Conservation (phyloP, 2,888 invertebrate species). For the Margaritifera margaritifera region DNA sequence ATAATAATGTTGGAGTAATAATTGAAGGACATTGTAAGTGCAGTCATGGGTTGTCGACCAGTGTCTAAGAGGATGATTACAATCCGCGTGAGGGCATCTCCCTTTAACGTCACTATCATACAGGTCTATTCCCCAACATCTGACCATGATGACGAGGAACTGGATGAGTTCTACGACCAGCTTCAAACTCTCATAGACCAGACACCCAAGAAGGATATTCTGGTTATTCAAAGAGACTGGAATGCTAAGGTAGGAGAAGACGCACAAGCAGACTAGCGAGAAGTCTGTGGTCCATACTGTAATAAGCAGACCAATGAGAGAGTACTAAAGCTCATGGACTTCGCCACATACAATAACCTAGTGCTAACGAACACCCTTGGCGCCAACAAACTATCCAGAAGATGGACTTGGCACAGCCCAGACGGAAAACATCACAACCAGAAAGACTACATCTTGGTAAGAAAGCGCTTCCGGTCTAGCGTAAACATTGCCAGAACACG, state of each 20-base stretch:
- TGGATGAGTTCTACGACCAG: constrained; percentile 13
- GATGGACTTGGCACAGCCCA: too few species aligned
- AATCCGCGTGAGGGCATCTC: constrained; percentile 22
- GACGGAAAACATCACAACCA: too few species aligned
- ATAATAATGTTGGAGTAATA: too few species aligned
- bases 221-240: constrained; percentile 19
- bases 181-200: constrained; percentile 14
- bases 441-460: too few species aligned
- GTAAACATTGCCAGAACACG: too few species aligned
- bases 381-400: not conserved
- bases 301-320: constrained; percentile 6
- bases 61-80: constrained; percentile 14
- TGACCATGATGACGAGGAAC: constrained; percentile 9
- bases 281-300: constrained; percentile 9
- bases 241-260: constrained; percentile 20
- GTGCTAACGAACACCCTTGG: constrained; percentile 8
- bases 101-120: constrained; percentile 27
- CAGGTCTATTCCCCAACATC: constrained; percentile 26
- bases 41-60: not conserved
- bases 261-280: constrained; percentile 13
- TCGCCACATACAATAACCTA: constrained; percentile 11
- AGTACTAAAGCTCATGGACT: constrained; percentile 13
- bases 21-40: too few species aligned
- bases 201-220: constrained; percentile 24
- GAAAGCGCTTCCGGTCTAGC: too few species aligned